Conservation (phyloP, 2,797 vertebrate species). For the Hyperoplus immaculatus region DNA sequence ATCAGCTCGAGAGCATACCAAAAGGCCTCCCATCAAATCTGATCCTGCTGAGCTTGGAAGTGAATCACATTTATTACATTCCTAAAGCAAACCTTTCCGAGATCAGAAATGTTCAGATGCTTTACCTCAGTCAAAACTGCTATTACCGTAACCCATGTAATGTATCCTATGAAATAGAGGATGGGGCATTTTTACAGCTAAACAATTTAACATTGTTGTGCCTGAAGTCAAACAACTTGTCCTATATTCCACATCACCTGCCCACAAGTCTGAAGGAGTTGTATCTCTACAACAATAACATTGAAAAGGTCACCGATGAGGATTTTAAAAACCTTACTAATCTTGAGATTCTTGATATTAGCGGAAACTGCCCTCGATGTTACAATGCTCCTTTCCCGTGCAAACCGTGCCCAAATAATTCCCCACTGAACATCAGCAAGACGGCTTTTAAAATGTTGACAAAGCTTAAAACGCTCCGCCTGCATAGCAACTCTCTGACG, state of each 20-base stretch:
- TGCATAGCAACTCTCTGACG: constrained; percentile 94
- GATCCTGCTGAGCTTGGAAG: constrained; percentile 92
- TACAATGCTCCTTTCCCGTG: constrained; percentile 94
- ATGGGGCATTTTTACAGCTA: constrained; percentile 87
- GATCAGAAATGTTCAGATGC: constrained; percentile 85
- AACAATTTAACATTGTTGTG: constrained; percentile 89
- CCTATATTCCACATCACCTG: constrained; percentile 87
- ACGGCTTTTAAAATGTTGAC: constrained; percentile 86
- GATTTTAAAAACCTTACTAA: constrained; percentile 89
- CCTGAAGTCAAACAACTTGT: constrained; percentile 94
- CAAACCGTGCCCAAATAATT: constrained; percentile 85
- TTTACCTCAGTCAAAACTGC: constrained; percentile 96
- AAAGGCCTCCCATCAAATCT: constrained; percentile 88
- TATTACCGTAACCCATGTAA: constrained; percentile 97
- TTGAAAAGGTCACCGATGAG: constrained; percentile 81
- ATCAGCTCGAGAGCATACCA: constrained; percentile 90
- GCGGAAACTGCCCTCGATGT: constrained; percentile 96
- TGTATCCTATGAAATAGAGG: constrained; percentile 87
- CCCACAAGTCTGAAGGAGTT: constrained; percentile 89
- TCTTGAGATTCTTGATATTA: constrained; percentile 93
- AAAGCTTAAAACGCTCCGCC: constrained; percentile 87
- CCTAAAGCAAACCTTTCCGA: constrained; percentile 87
- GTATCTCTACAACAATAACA: constrained; percentile 94
- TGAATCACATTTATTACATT: constrained; percentile 90
- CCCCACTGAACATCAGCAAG: constrained; percentile 83